Conservation (phyloP, 35 echinoderm and acorn worm species). For the Stichopus chloronotus region DNA sequence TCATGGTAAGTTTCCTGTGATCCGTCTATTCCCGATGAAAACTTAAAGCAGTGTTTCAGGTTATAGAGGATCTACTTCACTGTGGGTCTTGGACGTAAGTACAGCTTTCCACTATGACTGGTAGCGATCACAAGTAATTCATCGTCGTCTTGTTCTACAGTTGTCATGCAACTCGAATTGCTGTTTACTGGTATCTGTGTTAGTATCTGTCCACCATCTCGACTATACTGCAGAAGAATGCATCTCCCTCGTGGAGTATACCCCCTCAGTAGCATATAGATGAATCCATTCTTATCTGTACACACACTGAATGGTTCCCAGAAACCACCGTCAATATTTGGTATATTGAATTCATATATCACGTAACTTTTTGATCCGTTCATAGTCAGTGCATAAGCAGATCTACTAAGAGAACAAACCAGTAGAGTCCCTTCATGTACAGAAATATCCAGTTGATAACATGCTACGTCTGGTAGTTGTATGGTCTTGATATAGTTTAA, state of each 20-base stretch:
- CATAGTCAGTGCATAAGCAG: background rate
- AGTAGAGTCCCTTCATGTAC: background rate
- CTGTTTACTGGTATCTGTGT: background rate
- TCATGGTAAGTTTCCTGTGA: no score
- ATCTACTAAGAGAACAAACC: background rate
- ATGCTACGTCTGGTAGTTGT: background rate
- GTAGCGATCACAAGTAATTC: background rate
- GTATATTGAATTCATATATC: constrained; percentile 14
- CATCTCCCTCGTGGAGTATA: background rate
- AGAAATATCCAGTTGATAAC: background rate
- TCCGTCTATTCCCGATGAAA: no score
- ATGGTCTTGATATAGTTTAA: background rate
- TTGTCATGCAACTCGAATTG: background rate
- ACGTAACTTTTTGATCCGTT: background rate
- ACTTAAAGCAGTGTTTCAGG: no score
- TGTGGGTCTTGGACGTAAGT: no score
- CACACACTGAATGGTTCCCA: background rate
- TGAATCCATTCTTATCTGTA: constrained; percentile 1
- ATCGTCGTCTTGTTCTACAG: background rate
- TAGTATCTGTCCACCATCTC: background rate
- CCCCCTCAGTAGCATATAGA: background rate
- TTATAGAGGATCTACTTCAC: no score
- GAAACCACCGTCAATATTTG: background rate
- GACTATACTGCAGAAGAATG: background rate
- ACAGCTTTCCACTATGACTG: no score